Percentiles rank a stretch among this genome's conserved stretches.
These are phyloP conservation scores for Saguinus oedipus DNA, from an alignment of 2,797 vertebrate species.

Conservation along the genomic window DNA sequence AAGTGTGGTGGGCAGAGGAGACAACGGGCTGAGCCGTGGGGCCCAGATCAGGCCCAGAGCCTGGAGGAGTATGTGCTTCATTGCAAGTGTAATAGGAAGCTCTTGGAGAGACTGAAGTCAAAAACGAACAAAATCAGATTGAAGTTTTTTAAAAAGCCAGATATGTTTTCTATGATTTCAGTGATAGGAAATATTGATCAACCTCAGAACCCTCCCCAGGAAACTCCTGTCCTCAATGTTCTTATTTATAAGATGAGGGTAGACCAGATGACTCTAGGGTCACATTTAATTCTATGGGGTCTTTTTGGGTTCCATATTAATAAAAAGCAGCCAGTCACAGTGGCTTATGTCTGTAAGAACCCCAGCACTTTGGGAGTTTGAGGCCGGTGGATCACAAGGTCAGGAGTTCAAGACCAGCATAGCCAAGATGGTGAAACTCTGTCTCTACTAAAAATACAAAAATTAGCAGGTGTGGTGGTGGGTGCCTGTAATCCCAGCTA, in stretches of 20 bases:
- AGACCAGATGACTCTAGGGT: background rate
- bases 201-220: background rate
- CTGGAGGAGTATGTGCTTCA: background rate
- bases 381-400: no score
- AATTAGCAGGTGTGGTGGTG: no score
- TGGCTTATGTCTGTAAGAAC: no score
- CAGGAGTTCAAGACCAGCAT: no score
- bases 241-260: background rate
- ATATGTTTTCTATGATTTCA: background rate
- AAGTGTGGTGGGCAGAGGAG: background rate
- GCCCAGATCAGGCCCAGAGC: background rate
- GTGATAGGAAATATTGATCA: background rate
- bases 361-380: no score
- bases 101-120: background rate
- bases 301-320: background rate
- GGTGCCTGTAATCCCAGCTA: no score
- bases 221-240: background rate
- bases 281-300: background rate
- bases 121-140: background rate
- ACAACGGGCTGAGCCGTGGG: rapidly evolving
- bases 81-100: background rate
- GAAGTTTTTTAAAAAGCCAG: background rate
- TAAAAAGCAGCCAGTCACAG: background rate
- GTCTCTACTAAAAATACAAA: no score
- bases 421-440: no score